Conservation (phyloP, 1,140 invertebrate species). For the Rhyzopertha dominica region DNA sequence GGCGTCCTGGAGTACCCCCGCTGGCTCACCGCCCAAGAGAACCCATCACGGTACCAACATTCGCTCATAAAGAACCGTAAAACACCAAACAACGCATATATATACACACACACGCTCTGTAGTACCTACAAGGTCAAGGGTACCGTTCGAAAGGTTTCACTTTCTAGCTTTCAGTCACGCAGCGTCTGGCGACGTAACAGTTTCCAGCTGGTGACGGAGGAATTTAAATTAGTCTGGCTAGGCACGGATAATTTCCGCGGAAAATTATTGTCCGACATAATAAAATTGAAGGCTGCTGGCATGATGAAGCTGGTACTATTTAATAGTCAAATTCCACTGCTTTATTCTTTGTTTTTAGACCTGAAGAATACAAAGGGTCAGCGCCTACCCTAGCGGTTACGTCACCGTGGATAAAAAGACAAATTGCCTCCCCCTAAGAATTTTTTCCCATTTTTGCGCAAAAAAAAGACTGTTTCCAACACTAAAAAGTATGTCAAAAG, state of each 20-base stretch:
- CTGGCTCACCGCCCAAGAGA: constrained; percentile 41
- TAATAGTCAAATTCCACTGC: no score
- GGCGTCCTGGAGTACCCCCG: constrained; percentile 44
- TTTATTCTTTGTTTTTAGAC: no score
- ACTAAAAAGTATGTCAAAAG: no score
- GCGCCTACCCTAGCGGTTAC: no score
- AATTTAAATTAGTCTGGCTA: constrained; percentile 1
- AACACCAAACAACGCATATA: not conserved
- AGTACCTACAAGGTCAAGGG: constrained; percentile 5
- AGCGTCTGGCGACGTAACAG: not conserved
- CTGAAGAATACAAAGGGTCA: no score
- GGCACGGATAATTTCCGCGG: not conserved
- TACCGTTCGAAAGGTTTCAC: constrained; percentile 2
- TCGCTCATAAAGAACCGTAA: constrained; percentile 30
- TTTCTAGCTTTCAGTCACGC: not conserved
- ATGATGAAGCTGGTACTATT: no score
- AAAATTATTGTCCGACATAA: not conserved
- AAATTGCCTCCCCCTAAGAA: no score
- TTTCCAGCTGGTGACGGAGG: not conserved
- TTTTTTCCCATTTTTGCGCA: no score
- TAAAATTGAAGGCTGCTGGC: constrained; percentile 10
- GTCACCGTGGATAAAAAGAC: no score
- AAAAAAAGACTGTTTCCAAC: no score
- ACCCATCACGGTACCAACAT: constrained; percentile 44
- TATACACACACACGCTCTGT: not conserved